phyloP scores from a whole-genome alignment of 2,113 vertebrate genomes.

The Polypterus senegalus region DNA sequence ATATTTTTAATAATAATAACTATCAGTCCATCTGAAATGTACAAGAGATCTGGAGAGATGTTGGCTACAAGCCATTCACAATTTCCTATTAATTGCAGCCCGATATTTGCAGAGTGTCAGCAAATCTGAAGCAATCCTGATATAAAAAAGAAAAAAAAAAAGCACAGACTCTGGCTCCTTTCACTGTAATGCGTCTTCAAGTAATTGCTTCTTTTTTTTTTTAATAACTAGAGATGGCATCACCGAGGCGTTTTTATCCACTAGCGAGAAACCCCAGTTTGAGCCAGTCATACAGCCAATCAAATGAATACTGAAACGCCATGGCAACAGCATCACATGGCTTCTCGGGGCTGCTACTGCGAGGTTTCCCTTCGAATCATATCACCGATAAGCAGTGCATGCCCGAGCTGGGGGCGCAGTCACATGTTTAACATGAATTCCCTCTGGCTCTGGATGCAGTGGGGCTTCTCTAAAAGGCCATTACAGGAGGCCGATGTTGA shows the following conservation, averaged over 20 bases:
- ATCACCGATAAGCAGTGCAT: constrained; percentile 22
- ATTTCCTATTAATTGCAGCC: too few species aligned
- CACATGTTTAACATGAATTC: constrained; percentile 22
- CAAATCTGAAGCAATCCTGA: too few species aligned
- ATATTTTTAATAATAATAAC: too few species aligned
- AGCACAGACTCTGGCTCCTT: too few species aligned
- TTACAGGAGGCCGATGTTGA: neutral
- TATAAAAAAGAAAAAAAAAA: too few species aligned
- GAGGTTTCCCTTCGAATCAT: constrained; percentile 40
- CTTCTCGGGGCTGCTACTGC: constrained; percentile 24
- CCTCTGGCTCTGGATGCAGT: constrained; percentile 17
- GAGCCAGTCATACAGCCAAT: constrained; percentile 24
- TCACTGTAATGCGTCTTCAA: too few species aligned
- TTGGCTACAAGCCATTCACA: too few species aligned
- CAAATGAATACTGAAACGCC: constrained; percentile 44
- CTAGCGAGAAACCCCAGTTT: constrained; percentile 14
- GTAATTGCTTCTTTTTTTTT: too few species aligned
- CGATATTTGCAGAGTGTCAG: too few species aligned
- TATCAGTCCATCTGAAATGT: too few species aligned
- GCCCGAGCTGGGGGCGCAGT: constrained; percentile 25
- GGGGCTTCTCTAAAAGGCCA: constrained; percentile 14
- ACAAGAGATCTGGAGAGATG: too few species aligned
- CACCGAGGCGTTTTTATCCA: constrained; percentile 20
- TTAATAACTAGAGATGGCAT: constrained; percentile 26
- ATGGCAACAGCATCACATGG: constrained; percentile 56